Evolutionary conservation across 23 tunicate species (phyloP).

Genomic region (Corella eumyota): DNA sequence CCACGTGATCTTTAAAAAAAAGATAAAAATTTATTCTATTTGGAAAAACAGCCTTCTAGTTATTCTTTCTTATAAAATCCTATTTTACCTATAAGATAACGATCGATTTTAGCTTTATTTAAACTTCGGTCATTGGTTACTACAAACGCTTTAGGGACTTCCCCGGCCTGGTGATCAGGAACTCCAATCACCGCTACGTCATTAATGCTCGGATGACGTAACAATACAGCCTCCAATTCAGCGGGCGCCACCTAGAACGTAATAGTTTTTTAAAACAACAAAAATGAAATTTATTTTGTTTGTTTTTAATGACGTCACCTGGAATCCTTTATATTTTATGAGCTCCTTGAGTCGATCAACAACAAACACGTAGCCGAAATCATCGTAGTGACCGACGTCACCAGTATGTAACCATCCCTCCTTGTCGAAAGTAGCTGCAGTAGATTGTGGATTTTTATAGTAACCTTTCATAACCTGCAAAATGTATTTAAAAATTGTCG

Average conservation of each 20-base stretch:
- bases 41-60: neutral
- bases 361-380: slow-evolving; percentile 34
- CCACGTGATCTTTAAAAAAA: slow-evolving; percentile 4
- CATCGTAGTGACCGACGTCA: slow-evolving; percentile 64
- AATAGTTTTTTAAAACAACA: no score
- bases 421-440: slow-evolving; percentile 28
- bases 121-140: slow-evolving; percentile 6
- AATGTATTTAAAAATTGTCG: neutral
- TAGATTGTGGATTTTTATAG: slow-evolving; percentile 37
- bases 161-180: slow-evolving; percentile 48
- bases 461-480: slow-evolving; percentile 68
- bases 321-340: slow-evolving; percentile 81
- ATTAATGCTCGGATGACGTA: slow-evolving; percentile 36
- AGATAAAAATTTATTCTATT: neutral
- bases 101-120: neutral
- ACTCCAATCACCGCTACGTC: slow-evolving; percentile 68
- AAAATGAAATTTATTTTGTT: no score
- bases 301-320: no score
- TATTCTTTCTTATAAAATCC: no score
- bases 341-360: slow-evolving; percentile 71
- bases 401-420: slow-evolving; percentile 89
- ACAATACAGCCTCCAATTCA: slow-evolving; percentile 36
- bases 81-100: neutral
- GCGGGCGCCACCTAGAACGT: slow-evolving; percentile 60
- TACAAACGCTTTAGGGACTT: slow-evolving; percentile 58